Conservation (phyloP, 2,113 vertebrate genomes). For the Leucopsar rothschildi region DNA sequence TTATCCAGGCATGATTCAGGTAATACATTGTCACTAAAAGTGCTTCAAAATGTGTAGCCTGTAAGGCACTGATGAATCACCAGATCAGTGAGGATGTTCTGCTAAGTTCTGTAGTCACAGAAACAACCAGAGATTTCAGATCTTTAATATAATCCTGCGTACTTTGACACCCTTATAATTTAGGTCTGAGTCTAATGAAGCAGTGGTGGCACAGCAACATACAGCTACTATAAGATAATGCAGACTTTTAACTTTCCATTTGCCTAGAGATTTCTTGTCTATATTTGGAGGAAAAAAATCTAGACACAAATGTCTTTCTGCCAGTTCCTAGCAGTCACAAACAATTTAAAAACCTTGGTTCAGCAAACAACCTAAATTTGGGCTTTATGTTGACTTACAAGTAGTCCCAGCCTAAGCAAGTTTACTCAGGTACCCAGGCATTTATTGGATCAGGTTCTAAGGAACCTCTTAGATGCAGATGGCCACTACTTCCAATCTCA, state of each 20-base stretch:
- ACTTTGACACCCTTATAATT: background rate
- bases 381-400: rapidly evolving
- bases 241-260: background rate
- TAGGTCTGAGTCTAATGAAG: background rate
- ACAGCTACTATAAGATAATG: background rate
- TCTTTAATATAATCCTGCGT: background rate
- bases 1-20: background rate
- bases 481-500: background rate
- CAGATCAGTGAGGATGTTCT: background rate
- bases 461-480: background rate
- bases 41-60: background rate
- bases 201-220: background rate
- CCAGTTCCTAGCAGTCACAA: background rate
- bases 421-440: background rate
- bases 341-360: background rate
- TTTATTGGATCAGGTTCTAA: background rate
- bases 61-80: background rate
- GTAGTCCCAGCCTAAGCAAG: background rate
- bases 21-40: background rate
- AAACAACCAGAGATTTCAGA: background rate
- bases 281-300: background rate
- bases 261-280: background rate
- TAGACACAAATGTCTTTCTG: background rate
- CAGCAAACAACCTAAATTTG: background rate
- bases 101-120: background rate